Base-by-base conservation (phyloP, 2,888 invertebrate genomes). In the Thecophora atra region DNA sequence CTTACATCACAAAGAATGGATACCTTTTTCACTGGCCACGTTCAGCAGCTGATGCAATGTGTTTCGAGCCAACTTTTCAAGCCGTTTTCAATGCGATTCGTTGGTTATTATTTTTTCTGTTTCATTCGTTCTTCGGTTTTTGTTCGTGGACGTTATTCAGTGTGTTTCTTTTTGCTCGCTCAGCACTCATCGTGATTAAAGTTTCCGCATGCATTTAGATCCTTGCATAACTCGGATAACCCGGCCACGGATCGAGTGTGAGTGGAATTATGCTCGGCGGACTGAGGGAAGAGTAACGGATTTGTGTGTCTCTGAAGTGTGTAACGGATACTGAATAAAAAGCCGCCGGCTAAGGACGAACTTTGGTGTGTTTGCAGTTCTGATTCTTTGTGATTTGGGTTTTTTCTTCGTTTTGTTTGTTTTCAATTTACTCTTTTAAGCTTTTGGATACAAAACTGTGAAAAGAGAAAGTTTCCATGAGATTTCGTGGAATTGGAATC, bases 151-250 rank as follows among this genome's bases (percentile, higher is more conserved):
- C n/a, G n/a, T n/a, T 24, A 24, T 64, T 17, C 37, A 1, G 15
- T 21, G 15, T 69, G 3, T 54, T 56, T 51, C 56, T 56, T 21
- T 3, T 68, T 11, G 37, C 44, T 51, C 54, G 42, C 17, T 26
- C 51, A 37, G 66, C 71, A 72, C 72, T 72, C 67, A 72, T 62
- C 51, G 52, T 72, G 72, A 72, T 72, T 72, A 72, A 72, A 68
- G 67, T 68, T 72, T 72, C 67, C 21, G n/a, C 17, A 47, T 65
- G 51, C 37, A 37, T 37, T 37, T 37, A 37, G 6, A 37, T 37
- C 37, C 37, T 2, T 37, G 37, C 7, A 37, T 37, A 37, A 37
- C 37, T 37, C 37, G 37, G 37, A 37, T 37, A 37, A 37, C 37
- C 37, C 37, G 37, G 7, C 17, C 62, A 30, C 37, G 28, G 19